A percentile compares a stretch with the other conserved stretches of the same genome.
Conservation (phyloP, 2,888 invertebrate genomes). For the Plebejus melissa region DNA sequence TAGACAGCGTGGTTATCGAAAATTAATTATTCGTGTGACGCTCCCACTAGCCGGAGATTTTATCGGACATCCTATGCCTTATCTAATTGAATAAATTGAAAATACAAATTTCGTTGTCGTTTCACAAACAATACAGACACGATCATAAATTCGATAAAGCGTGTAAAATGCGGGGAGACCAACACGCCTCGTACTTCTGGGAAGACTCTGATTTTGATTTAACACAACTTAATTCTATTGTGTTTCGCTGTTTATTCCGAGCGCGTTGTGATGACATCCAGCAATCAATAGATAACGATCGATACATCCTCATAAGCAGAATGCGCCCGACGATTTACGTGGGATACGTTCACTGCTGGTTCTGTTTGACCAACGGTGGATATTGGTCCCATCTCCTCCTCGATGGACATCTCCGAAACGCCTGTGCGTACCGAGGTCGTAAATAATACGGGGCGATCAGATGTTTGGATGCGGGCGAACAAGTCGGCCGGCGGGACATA, state of each 20-base stretch:
- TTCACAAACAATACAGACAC: not conserved
- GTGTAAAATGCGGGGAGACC: not conserved
- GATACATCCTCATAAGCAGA: conserved; percentile 35
- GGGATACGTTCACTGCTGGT: conserved; percentile 30
- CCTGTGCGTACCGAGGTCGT: conserved; percentile 5
- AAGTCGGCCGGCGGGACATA: conserved; percentile 42
- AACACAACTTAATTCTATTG: conserved; percentile 46
- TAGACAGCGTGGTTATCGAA: not conserved
- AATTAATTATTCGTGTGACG: not conserved
- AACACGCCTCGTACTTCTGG: conserved; percentile 37
- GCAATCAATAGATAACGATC: conserved; percentile 45
- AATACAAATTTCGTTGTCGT: conserved; percentile 1
- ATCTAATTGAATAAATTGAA: not conserved
- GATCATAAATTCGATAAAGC: conserved; percentile 3
- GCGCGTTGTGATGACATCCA: conserved; percentile 43
- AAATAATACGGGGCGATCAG: conserved; percentile 31
- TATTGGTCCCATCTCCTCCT: conserved; percentile 5
- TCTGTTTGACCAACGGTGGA: not conserved
- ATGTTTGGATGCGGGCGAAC: conserved; percentile 43
- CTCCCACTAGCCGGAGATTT: too few relatives aligned
- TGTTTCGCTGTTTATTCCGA: conserved; percentile 41
- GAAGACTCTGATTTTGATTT: conserved; percentile 41
- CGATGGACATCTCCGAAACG: conserved; percentile 32
- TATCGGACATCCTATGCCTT: not conserved
- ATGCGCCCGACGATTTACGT: conserved; percentile 22